Conservation (phyloP, 2,113 vertebrate genomes). For the Manacus vitellinus region DNA sequence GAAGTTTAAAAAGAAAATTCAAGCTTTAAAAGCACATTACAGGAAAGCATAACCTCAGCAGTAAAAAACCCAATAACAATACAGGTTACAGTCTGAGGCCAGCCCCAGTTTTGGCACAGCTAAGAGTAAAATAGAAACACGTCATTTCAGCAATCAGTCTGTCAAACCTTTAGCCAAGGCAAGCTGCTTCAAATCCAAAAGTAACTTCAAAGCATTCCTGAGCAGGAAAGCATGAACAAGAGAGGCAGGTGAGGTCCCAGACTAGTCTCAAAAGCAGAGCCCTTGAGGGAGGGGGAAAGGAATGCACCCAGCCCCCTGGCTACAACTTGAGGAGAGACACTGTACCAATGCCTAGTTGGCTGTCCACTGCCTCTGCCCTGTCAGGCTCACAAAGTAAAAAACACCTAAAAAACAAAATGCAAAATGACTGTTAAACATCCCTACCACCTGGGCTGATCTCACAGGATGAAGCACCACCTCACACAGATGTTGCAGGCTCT, state of each 20-base stretch:
- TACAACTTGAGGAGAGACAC: neutral
- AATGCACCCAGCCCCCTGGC: neutral
- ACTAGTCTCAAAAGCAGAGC: neutral
- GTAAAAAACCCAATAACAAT: neutral
- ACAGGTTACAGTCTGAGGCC: neutral
- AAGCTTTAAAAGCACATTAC: neutral
- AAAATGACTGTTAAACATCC: neutral
- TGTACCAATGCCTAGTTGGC: neutral
- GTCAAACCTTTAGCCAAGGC: conserved; percentile 26
- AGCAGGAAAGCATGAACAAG: neutral
- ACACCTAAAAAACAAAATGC: neutral
- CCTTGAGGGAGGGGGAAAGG: neutral
- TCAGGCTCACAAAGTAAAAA: neutral
- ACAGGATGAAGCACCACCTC: neutral
- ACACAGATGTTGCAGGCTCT: neutral
- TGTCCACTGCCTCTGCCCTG: neutral
- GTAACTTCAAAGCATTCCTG: conserved; percentile 53
- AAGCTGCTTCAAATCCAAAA: conserved; percentile 32
- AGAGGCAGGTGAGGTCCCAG: conserved; percentile 2
- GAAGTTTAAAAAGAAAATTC: neutral
- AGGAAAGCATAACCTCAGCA: neutral
- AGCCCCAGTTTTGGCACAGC: neutral
- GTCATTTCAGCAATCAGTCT: neutral
- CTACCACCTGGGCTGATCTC: neutral
- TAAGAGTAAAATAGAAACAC: neutral